Evolutionary conservation across 1,140 invertebrate species (phyloP), one percentile per base, ranked within the genome.

Genomic region (Drosophila pseudoobscura): DNA sequence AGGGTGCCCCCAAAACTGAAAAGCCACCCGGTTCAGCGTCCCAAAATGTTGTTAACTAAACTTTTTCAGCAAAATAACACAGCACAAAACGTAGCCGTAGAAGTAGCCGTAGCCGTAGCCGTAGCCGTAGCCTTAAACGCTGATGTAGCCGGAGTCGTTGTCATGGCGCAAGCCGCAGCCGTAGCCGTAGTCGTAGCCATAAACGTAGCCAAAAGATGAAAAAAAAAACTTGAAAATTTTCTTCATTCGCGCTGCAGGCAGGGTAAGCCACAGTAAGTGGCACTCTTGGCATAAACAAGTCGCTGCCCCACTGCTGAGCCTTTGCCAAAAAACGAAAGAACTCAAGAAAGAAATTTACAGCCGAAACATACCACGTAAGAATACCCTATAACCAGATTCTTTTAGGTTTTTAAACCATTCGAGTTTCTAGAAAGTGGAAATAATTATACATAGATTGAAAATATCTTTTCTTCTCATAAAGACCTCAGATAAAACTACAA

Each of bases 11-110:
- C 35, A 9, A 35, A 11, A 11, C 31, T 3, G 1, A 13, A 39
- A 13, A 39, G 57, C 55, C 78, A 76, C 63, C 57, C 45, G 78
- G 58, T 60, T 75, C 56, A 41, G 58, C 24, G 60, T 44, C 46
- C 72, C 50, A 63, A 62, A 72, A 75, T 75, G 80, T 66, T 78
- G 68, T 83, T 79, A 89, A 79, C 83, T 70, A 73, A 88, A 83
- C 64, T 88, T 83, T 68, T 68, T 60, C 62, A 68, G 60, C 54
- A 54, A 74, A 64, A 61, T 39, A 64, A 82, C 55, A 74, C 35
- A 43, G 49, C 29, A 63, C 22, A 39, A 15, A 22, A 50, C 47
- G 51, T 20, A 47, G 56, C 26, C 15, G 41, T 26, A 43, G 54
- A 50, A 17, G 17, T 17, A 20, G 20, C 20, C 20, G 20, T 20